Percentiles rank a stretch among this genome's conserved stretches.
These are phyloP conservation scores for Carassius carassius DNA, from an alignment of 2,113 vertebrate genomes.

Conservation along the genomic window DNA sequence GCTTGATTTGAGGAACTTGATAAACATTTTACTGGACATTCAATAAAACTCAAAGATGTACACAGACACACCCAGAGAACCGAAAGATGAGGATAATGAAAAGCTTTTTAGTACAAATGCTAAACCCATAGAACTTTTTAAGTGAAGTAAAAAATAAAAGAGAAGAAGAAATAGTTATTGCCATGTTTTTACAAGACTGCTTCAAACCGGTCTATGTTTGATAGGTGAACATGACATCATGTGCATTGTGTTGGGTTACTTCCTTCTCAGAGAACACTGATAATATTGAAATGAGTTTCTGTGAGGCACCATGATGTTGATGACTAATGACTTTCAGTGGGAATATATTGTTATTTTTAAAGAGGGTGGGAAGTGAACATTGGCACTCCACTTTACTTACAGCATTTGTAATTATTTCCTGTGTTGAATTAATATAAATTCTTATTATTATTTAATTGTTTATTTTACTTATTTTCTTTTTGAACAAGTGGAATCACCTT, in stretches of 20 bases:
- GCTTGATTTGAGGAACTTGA: background rate
- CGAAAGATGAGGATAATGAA: background rate
- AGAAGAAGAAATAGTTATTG: background rate
- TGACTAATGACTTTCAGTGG: constrained; percentile 44
- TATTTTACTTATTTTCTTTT: background rate
- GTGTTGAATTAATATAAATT: background rate
- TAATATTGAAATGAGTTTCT: constrained; percentile 48
- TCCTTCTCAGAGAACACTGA: constrained; percentile 5
- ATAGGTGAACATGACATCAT: constrained; percentile 6
- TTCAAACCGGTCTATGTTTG: background rate
- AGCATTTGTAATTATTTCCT: background rate
- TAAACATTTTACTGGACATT: background rate
- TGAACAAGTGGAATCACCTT: background rate
- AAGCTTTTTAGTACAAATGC: background rate
- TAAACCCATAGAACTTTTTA: constrained; percentile 1
- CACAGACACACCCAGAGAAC: background rate
- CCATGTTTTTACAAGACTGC: background rate
- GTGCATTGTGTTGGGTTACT: background rate
- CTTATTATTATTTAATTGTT: background rate
- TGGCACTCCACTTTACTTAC: background rate
- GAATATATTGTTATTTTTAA: background rate
- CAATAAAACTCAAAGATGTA: background rate
- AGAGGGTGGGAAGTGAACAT: background rate
- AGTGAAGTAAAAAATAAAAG: background rate
- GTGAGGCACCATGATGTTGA: background rate